Evolutionary conservation across 2,888 invertebrate species (phyloP), one percentile per base, ranked within the genome.

Genomic region (Drosophila algonquin): DNA sequence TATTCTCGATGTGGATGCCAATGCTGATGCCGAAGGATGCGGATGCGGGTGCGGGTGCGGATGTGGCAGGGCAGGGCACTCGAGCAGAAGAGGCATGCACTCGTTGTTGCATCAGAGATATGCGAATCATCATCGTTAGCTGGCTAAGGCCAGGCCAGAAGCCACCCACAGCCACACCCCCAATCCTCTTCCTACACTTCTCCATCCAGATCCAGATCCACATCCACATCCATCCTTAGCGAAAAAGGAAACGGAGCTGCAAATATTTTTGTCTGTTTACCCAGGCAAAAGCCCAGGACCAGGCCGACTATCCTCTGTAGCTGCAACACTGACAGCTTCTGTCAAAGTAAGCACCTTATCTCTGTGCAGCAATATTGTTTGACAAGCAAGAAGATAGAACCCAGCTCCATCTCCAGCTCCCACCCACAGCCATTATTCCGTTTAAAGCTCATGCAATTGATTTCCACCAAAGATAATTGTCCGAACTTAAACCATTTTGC

Each of bases 311-410:
- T 40, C 46, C 46, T 16, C 16, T 4, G 18, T 16, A 46, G 18
- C 16, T 18, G n/a, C 3, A 84, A 80, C 87, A 80, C 82, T 82
- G 81, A 81, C 87, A 87, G 87, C 85, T 79, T 52, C 81, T 85
- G 82, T 87, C 85, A 85, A 85, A 87, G 87, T 85, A 85, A 76
- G 73, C 85, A 76, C 85, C 85, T 84, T 84, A 84, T 84, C 84
- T 81, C 73, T 72, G 68, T 55, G 58, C 58, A 59, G 76, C 82
- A 80, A 85, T 82, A 82, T 77, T 82, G 80, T 82, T 85, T 76
- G 79, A 64, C 69, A 73, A 61, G 72, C 70, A 55, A 76, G 71
- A 45, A 55, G 18, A 48, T 40, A 30, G 16, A 40, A 40, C 27
- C 7, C 27, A 56, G 30, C 30, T 40, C 30, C 27, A 35, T 1